Evolutionary conservation across 2,797 vertebrate genomes (phyloP).

Genomic region (Muscicapa striata): DNA sequence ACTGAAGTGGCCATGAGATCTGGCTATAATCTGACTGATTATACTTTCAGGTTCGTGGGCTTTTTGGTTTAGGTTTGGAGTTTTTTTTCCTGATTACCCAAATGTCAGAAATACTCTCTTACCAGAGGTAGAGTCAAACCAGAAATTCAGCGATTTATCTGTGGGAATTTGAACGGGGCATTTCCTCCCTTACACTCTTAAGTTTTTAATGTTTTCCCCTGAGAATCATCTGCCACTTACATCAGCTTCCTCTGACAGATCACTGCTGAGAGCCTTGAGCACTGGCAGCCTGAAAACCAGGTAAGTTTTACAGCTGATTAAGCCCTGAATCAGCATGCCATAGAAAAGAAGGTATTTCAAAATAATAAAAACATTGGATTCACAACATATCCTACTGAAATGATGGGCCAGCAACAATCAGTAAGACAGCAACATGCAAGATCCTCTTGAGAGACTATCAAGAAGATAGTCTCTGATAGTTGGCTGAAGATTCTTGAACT

Average conservation of each 20-base stretch:
- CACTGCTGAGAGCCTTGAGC: background rate
- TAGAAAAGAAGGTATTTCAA: background rate
- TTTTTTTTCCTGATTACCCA: background rate
- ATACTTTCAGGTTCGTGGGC: background rate
- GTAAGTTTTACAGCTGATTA: background rate
- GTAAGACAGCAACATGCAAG: background rate
- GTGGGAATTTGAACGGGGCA: background rate
- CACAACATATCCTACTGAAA: background rate
- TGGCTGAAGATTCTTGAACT: background rate
- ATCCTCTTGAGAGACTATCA: background rate
- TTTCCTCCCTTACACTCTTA: background rate
- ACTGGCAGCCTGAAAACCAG: background rate
- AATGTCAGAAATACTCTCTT: constrained; percentile 13
- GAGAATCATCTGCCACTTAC: background rate
- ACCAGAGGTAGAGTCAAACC: background rate
- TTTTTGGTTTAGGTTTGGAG: background rate
- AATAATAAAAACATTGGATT: background rate
- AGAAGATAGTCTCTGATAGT: background rate
- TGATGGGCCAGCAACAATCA: background rate
- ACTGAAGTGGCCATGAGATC: background rate
- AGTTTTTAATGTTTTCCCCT: background rate
- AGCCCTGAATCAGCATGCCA: background rate
- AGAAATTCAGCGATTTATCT: background rate
- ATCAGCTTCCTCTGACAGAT: constrained; percentile 8
- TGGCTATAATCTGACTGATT: background rate